Evolutionary conservation across 2,888 invertebrate species (phyloP).

Genomic region (Rhagonycha lutea): DNA sequence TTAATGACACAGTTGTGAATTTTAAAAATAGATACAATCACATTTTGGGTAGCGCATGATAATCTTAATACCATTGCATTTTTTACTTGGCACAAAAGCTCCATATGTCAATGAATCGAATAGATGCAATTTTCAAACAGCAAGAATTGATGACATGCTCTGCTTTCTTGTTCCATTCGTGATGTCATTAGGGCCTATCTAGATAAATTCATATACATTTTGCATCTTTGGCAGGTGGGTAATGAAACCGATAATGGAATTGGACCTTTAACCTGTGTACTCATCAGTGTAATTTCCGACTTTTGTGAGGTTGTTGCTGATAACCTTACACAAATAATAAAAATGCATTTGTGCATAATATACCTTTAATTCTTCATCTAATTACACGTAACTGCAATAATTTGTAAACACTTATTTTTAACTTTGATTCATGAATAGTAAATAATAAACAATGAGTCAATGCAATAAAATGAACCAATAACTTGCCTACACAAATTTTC

Average conservation of each 20-base stretch:
- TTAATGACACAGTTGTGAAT: no score
- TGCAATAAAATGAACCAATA: background rate
- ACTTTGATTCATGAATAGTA: background rate
- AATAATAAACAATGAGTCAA: background rate
- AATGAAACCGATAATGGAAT: background rate
- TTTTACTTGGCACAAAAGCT: no score
- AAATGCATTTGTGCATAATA: background rate
- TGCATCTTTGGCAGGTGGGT: background rate
- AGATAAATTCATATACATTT: background rate
- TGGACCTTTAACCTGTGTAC: background rate
- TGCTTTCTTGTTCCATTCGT: background rate
- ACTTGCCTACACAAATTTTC: background rate
- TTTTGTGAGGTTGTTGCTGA: background rate
- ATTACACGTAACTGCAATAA: background rate
- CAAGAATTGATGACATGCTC: background rate
- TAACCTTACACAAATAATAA: background rate
- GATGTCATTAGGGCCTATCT: background rate
- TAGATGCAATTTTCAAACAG: background rate
- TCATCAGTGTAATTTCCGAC: background rate
- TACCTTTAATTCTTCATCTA: background rate
- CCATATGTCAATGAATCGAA: background rate
- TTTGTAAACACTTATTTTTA: background rate
- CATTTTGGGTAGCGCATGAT: no score
- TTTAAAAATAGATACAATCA: no score
- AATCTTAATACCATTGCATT: no score